Evolutionary conservation across 2,888 invertebrate genomes (phyloP).

Genomic region (Eretmocerus hayati): DNA sequence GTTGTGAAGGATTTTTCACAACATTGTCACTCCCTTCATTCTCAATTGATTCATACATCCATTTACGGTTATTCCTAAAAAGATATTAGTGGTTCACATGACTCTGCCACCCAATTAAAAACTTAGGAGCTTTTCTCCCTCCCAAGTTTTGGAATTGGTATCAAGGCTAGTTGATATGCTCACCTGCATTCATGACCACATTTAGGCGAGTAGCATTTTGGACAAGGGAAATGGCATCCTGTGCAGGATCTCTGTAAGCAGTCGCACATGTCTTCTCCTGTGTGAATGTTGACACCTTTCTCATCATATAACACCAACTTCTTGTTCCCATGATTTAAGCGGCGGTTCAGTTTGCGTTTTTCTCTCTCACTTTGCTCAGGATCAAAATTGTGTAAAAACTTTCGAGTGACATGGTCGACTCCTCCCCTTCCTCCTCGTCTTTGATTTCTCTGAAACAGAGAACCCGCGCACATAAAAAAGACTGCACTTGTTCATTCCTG

Average conservation of each 20-base stretch:
- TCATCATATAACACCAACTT: slow-evolving; percentile 63
- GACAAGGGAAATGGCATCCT: slow-evolving; percentile 80
- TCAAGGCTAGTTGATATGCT: too few species aligned
- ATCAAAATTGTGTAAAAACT: slow-evolving; percentile 55
- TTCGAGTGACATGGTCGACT: slow-evolving; percentile 35
- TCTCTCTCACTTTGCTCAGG: slow-evolving; percentile 74
- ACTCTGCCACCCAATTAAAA: too few species aligned
- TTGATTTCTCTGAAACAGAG: slow-evolving; percentile 1
- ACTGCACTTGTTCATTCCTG: too few species aligned
- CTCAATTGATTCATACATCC: slow-evolving; percentile 70
- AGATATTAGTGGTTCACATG: too few species aligned
- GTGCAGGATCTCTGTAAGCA: slow-evolving; percentile 70
- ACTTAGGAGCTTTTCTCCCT: too few species aligned
- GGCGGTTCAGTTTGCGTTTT: slow-evolving; percentile 67
- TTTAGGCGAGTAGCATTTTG: slow-evolving; percentile 64
- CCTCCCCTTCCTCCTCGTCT: slow-evolving; percentile 26
- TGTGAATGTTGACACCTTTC: slow-evolving; percentile 57
- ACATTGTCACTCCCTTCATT: slow-evolving; percentile 70
- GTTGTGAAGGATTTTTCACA: slow-evolving; percentile 55
- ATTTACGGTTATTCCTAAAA: slow-evolving; percentile 65
- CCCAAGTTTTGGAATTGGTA: too few species aligned
- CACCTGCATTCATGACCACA: slow-evolving; percentile 77
- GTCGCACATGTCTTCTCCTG: slow-evolving; percentile 73
- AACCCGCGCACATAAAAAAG: too few species aligned
- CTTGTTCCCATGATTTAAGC: slow-evolving; percentile 53